These are phyloP conservation scores for Arctopsyche grandis DNA, from an alignment of 1,140 invertebrate genomes.

Conservation along the genomic window DNA sequence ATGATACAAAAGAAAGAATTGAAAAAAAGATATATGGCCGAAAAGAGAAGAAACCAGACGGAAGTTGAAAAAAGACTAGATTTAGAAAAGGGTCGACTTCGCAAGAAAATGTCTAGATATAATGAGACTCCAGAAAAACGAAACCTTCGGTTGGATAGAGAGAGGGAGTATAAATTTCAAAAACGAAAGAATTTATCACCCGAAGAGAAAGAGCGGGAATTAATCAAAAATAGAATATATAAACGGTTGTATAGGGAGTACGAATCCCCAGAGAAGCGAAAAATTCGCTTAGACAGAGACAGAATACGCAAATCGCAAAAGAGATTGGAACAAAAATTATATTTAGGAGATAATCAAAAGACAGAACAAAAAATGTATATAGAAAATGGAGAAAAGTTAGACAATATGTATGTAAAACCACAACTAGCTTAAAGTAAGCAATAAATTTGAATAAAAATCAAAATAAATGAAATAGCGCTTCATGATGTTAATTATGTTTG, in stretches of 20 bases:
- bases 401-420: too few species aligned
- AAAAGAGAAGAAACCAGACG: neutral
- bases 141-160: neutral
- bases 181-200: slow-evolving; percentile 6
- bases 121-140: slow-evolving; percentile 14
- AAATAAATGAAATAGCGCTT: too few species aligned
- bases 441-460: too few species aligned
- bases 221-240: slow-evolving; percentile 10
- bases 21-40: neutral
- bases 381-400: neutral
- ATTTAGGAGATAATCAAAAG: neutral
- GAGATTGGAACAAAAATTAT: slow-evolving; percentile 10
- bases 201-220: slow-evolving; percentile 4
- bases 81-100: slow-evolving; percentile 11
- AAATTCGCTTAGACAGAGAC: slow-evolving; percentile 8
- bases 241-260: slow-evolving; percentile 4
- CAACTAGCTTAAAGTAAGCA: too few species aligned
- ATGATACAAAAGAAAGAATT: slow-evolving; percentile 6
- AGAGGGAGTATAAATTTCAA: neutral
- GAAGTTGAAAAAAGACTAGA: neutral
- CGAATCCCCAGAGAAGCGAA: slow-evolving; percentile 6
- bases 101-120: neutral
- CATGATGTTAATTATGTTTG: too few species aligned
- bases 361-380: neutral
- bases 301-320: slow-evolving; percentile 18